Conservation (phyloP, 2,797 vertebrate genomes). For the Hippopotamyrus pictus region DNA sequence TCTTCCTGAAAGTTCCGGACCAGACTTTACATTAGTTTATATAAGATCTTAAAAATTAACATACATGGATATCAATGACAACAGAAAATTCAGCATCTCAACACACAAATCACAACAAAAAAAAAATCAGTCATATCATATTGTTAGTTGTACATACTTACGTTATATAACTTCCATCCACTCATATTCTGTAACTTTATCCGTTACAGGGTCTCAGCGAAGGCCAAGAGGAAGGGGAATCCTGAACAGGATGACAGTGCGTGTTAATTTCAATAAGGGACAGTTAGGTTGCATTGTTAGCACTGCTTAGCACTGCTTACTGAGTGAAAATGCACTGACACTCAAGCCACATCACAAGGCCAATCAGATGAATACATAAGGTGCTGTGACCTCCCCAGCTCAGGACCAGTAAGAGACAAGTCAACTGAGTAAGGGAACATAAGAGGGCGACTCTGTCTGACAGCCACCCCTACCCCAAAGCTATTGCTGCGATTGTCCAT, state of each 20-base stretch:
- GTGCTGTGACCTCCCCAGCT: not conserved
- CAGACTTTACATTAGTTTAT: constrained; percentile 50
- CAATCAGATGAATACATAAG: not conserved
- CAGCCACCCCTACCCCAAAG: constrained; percentile 15
- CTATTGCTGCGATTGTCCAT: constrained; percentile 36
- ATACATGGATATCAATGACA: constrained; percentile 47
- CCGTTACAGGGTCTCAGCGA: not conserved
- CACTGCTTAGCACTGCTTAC: not conserved
- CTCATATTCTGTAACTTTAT: not conserved
- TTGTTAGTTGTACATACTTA: not conserved
- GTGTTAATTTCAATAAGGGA: not conserved
- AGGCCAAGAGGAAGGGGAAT: not conserved
- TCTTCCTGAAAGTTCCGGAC: constrained; percentile 45
- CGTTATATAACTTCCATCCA: not conserved
- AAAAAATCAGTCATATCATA: not conserved
- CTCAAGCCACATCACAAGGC: not conserved
- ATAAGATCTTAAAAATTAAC: constrained; percentile 42
- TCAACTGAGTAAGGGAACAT: not conserved
- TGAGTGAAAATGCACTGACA: not conserved
- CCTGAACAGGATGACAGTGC: not conserved
- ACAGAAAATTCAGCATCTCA: constrained; percentile 44
- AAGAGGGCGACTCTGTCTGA: not conserved
- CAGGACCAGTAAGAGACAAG: not conserved
- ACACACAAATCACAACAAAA: not conserved
- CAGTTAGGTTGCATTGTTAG: not conserved